These are phyloP conservation scores for Stylophora pistillata DNA, from an alignment of 64 coral and sea anemone genomes.

Conservation along the genomic window DNA sequence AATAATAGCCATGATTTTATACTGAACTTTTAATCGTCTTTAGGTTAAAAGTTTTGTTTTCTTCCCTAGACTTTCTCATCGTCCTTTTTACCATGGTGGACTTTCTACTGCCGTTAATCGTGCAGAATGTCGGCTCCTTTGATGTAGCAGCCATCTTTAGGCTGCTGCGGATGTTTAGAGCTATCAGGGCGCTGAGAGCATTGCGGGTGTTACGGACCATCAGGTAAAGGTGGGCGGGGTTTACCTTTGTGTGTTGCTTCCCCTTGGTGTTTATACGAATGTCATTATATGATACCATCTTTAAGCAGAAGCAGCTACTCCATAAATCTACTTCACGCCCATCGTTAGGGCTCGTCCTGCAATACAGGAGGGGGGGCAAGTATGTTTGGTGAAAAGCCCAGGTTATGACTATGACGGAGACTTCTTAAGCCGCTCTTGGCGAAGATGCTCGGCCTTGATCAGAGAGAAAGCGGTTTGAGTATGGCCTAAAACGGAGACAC, in stretches of 20 bases:
- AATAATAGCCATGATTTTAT: not conserved
- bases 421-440: too few relatives aligned
- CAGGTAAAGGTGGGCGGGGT: slow-evolving; percentile 44
- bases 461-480: too few relatives aligned
- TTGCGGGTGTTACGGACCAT: slow-evolving; percentile 94
- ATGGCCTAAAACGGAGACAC: too few relatives aligned
- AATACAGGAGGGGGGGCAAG: too few relatives aligned
- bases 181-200: slow-evolving; percentile 88
- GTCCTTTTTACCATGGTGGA: slow-evolving; percentile 92
- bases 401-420: too few relatives aligned
- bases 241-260: not conserved
- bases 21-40: not conserved
- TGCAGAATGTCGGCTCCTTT: slow-evolving; percentile 86
- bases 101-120: slow-evolving; percentile 91
- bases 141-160: slow-evolving; percentile 98
- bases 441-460: too few relatives aligned
- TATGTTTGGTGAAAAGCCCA: too few relatives aligned
- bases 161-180: slow-evolving; percentile 94
- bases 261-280: too few relatives aligned
- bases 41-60: not conserved
- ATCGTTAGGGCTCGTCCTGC: too few relatives aligned
- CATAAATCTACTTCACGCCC: too few relatives aligned
- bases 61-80: slow-evolving; percentile 74
- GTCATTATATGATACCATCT: too few relatives aligned
- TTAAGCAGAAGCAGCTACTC: too few relatives aligned